Conservation (phyloP, 2,797 vertebrate genomes). For the Sebastes alutus region DNA sequence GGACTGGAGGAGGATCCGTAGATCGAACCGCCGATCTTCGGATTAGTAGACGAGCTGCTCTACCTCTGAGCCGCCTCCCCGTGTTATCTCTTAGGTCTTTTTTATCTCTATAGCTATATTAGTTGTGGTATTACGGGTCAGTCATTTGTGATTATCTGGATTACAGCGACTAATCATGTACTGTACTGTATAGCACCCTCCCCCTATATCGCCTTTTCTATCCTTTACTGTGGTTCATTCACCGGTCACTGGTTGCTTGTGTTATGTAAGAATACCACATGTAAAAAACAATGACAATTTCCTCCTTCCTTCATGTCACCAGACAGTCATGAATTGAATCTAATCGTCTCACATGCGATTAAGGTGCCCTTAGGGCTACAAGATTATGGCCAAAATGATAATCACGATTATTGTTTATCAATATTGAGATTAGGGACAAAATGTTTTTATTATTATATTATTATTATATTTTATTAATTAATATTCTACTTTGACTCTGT, state of each 20-base stretch:
- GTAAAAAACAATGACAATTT: slow-evolving; percentile 71
- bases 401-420: too few relatives aligned
- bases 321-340: slow-evolving; percentile 44
- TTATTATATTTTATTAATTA: too few relatives aligned
- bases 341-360: not conserved
- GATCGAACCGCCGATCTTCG: too few relatives aligned
- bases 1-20: too few relatives aligned
- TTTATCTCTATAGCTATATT: slow-evolving; percentile 1
- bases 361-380: not conserved
- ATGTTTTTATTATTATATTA: too few relatives aligned
- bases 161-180: slow-evolving; percentile 74
- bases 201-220: slow-evolving; percentile 32
- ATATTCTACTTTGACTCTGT: not conserved
- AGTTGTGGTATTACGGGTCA: not conserved
- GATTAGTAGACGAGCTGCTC: too few relatives aligned
- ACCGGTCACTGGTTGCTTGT: slow-evolving; percentile 75
- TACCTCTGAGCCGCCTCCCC: not conserved
- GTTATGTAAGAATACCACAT: slow-evolving; percentile 43
- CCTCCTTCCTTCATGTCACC: slow-evolving; percentile 58
- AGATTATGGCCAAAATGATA: too few relatives aligned
- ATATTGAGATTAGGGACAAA: too few relatives aligned
- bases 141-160: slow-evolving; percentile 62
- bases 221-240: slow-evolving; percentile 79
- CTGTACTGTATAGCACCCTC: slow-evolving; percentile 47
- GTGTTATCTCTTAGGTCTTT: not conserved